Conservation (phyloP, 2,797 vertebrate genomes). For the Morus bassanus region DNA sequence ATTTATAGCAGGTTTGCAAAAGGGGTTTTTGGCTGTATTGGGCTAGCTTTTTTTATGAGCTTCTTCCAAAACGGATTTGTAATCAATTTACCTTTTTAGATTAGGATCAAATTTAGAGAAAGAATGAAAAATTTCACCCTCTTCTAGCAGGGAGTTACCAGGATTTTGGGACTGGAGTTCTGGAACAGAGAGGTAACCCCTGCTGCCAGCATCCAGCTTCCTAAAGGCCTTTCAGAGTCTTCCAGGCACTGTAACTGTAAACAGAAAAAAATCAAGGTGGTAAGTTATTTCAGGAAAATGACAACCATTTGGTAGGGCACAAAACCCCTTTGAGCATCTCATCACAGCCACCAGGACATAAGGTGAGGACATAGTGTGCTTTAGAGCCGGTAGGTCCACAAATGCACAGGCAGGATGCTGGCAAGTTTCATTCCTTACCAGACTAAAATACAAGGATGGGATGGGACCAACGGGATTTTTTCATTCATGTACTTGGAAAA, state of each 20-base stretch:
- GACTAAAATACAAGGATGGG: not conserved
- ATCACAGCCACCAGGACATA: not conserved
- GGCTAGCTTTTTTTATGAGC: not conserved
- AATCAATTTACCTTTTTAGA: constrained; percentile 48
- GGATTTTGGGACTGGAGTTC: constrained; percentile 49
- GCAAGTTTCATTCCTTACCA: not conserved
- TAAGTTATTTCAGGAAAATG: not conserved
- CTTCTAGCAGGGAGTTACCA: constrained; percentile 33
- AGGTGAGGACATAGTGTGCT: not conserved
- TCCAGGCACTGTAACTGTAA: constrained; percentile 31
- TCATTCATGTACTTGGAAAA: not conserved
- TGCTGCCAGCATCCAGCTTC: constrained; percentile 39
- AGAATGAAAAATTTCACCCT: constrained; percentile 38
- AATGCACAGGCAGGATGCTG: not conserved
- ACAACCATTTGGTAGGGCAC: not conserved
- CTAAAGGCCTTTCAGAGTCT: constrained; percentile 48
- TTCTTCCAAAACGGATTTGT: constrained; percentile 45
- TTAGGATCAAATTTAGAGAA: constrained; percentile 47
- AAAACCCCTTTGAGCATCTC: not conserved
- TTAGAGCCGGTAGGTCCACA: not conserved
- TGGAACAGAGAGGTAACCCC: constrained; percentile 23
- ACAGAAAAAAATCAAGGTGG: not conserved
- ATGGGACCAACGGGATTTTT: not conserved
- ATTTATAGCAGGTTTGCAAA: not conserved
- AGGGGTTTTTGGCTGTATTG: not conserved